Evolutionary conservation across 1,140 invertebrate genomes (phyloP), one percentile per base, ranked within the genome.

Genomic region (Lordiphosa clarofinis): DNA sequence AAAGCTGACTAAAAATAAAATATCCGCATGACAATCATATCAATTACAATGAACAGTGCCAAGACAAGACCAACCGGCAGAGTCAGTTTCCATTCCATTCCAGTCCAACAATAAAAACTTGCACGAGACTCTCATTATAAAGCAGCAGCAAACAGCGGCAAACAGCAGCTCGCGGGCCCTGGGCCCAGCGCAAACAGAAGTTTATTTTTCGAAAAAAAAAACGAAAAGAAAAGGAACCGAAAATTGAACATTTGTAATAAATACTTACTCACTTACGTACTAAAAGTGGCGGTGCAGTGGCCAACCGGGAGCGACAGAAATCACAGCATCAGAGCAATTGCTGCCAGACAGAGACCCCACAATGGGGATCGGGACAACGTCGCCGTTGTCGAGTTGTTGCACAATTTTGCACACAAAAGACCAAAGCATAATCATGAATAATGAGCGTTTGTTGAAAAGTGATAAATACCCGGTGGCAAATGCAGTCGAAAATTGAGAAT

Each of bases 361-460:
- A 46, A 46, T 44, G n/a, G 5, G 42, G 11, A 28, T 46, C 43
- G 71, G 58, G 55, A 65, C 54, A 43, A 47, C 50, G 64, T 46
- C 53, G 66, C 66, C 60, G 71, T 49, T 6, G 33, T 33, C 33
- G n/a, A 33, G 24, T 31, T 38, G 75, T 86, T 86, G 79, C 86
- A 87, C 86, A 87, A 87, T 87, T 87, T 87, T 71, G 86, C 86
- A 84, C 81, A 46, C 43, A 79, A 68, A 81, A 82, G 82, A 56
- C 68, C 76, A 81, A 87, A 86, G 79, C 86, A 87, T 87, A 87
- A 87, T 87, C 72, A 87, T 81, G 75, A 87, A 87, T 87, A 87
- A 87, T 87, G 86, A 87, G 86, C 69, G 69, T 72, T 87, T 68
- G 75, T 76, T 72, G 81, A 73, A 82, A 46, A 82, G 78, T 82